These are phyloP conservation scores for Lasioglossum vierecki DNA, from an alignment of 2,888 invertebrate species.

Conservation along the genomic window DNA sequence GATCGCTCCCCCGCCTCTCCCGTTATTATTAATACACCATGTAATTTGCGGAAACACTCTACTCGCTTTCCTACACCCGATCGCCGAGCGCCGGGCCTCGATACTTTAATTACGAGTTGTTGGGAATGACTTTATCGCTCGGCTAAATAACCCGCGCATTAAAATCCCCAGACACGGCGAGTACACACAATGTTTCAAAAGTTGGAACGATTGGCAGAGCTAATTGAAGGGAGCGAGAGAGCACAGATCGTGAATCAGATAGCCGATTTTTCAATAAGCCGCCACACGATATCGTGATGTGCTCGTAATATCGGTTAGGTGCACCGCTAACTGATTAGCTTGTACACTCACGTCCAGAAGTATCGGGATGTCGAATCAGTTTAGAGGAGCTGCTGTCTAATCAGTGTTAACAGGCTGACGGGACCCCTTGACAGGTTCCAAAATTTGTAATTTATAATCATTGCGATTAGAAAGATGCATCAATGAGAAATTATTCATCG, in stretches of 20 bases:
- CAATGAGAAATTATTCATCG: too few species aligned
- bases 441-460: neutral
- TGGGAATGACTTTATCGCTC: constrained; percentile 22
- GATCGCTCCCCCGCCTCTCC: neutral
- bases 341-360: neutral
- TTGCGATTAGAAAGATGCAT: neutral
- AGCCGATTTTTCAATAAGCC: neutral
- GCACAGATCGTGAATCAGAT: neutral
- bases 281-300: neutral
- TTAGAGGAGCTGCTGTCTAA: neutral
- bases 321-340: neutral
- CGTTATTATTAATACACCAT: constrained; percentile 40
- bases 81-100: neutral
- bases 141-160: neutral
- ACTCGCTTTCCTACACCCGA: neutral
- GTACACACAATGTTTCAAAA: neutral
- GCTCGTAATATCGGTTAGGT: neutral
- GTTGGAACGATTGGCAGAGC: neutral
- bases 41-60: constrained; percentile 39
- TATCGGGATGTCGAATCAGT: neutral
- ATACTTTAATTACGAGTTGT: constrained; percentile 24
- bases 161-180: neutral
- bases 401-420: neutral
- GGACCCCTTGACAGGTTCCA: neutral
- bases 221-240: neutral